Conservation (phyloP, 2,888 invertebrate species). For the Masnerella sp. region DNA sequence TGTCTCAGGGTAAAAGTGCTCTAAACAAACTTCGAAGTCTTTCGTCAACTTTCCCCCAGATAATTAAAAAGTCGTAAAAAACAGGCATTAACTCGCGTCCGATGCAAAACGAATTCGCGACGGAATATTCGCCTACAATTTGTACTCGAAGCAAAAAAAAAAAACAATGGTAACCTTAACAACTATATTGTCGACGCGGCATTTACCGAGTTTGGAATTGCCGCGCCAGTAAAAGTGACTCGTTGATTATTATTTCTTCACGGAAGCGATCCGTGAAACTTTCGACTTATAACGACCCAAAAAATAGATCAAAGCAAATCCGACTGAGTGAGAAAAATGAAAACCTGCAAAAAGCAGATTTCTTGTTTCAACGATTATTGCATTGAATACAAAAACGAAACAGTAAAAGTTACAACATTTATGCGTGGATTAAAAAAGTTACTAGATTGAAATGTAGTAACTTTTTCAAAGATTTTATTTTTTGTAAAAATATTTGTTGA, state of each 20-base stretch:
- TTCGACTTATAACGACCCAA: neutral
- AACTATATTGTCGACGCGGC: constrained; percentile 9
- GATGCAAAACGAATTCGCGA: constrained; percentile 4
- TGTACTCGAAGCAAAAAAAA: neutral
- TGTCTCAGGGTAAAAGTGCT: too few species aligned
- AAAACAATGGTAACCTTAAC: constrained; percentile 20
- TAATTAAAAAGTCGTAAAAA: constrained; percentile 12
- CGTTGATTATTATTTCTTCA: constrained; percentile 15
- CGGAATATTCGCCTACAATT: constrained; percentile 4
- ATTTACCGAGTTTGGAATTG: constrained; percentile 4
- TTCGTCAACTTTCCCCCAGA: constrained; percentile 13
- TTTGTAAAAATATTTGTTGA: too few species aligned
- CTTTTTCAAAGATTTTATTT: too few species aligned
- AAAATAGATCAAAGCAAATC: too few species aligned
- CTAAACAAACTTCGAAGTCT: too few species aligned
- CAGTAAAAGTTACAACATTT: too few species aligned
- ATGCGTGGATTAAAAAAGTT: too few species aligned
- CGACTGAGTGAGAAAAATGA: neutral
- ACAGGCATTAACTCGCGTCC: neutral
- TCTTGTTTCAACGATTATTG: too few species aligned
- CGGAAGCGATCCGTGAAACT: too few species aligned
- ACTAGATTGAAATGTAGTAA: too few species aligned
- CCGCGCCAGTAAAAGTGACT: constrained; percentile 9
- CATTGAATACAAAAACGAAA: too few species aligned
- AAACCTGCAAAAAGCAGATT: neutral